Conservation (phyloP, 2,888 invertebrate genomes). For the Sycophila texana region DNA sequence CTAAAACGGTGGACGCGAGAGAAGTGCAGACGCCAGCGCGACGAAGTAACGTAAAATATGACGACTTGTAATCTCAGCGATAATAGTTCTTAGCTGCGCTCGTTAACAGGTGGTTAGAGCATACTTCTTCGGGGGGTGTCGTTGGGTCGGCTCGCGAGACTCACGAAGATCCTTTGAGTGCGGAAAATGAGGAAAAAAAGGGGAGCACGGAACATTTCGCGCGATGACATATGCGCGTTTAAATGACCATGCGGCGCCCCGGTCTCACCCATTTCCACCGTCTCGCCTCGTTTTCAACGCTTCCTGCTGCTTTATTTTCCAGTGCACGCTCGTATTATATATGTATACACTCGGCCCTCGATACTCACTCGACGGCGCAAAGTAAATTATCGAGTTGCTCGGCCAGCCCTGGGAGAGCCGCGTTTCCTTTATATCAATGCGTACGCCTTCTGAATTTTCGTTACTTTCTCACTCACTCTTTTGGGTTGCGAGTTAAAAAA, state of each 20-base stretch:
- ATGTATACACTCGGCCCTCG: neutral
- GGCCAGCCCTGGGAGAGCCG: neutral
- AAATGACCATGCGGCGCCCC: too few relatives aligned
- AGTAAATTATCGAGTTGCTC: conserved; percentile 27
- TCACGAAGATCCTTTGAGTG: too few relatives aligned
- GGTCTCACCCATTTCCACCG: neutral
- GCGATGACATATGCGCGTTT: neutral
- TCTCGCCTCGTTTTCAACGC: neutral
- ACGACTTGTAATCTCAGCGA: conserved; percentile 42
- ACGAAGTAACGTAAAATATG: conserved; percentile 20
- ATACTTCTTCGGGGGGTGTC: conserved; percentile 45
- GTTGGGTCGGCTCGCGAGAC: neutral
- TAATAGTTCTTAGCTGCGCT: conserved; percentile 41
- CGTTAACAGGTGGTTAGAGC: conserved; percentile 58
- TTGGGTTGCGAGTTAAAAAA: neutral
- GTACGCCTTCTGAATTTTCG: conserved; percentile 32
- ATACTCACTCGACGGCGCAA: conserved; percentile 6
- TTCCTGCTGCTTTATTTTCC: neutral
- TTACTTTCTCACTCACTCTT: neutral
- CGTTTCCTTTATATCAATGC: conserved; percentile 16
- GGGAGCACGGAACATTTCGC: neutral
- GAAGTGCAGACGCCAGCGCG: too few relatives aligned
- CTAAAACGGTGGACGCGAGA: neutral
- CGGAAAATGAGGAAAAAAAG: too few relatives aligned
- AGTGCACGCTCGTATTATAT: too few relatives aligned